Evolutionary conservation across 2,797 vertebrate species (phyloP), one percentile per base, ranked within the genome.

Genomic region (Melanotaenia pygmaea): DNA sequence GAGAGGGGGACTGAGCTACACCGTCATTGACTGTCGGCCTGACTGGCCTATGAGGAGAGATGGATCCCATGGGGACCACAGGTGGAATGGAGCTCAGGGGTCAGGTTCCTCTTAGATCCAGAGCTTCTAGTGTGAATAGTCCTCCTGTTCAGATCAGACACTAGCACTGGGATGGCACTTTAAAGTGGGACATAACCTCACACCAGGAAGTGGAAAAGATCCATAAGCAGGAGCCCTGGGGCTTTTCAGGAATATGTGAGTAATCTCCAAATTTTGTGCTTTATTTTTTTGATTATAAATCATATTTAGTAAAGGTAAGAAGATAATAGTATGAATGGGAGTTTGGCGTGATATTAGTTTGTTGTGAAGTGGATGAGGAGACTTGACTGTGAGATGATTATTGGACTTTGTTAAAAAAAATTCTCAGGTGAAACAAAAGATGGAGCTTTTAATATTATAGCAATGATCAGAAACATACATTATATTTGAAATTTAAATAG

Each of bases 161-260:
- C 74, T 72, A 82, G 80, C 87, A 85, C 77, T 10, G 68, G 76
- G 85, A 93, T 92, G 91, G 59, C 85, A 78, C 89, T 89, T 90
- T 93, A 94, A 93, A 91, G 73, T 59, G 59, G 90, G 70, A 91
- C 89, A 83, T 77, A 86, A 76, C 81, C 70, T 88, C 86, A 88
- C 83, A 86, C 57, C 74, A 65, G 79, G 59, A 86, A 81, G 87
- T 83, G 81, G 40, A 75, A 86, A 75, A 77, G 81, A 83, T 76
- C 86, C 74, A 74, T 76, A 76, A 68, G 82, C 85, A 73, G 75
- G 58, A 85, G 77, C 67, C 51, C 70, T 35, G 58, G 64, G 62
- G 40, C 80, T 79, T 86, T 72, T 76, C 64, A 89, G 77, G 84
- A 94, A 88, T 86, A 95, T 95, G 95, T 96, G 80, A 95, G 90